Conservation (phyloP, 2,113 vertebrate species). For the Deroptyus accipitrinus region DNA sequence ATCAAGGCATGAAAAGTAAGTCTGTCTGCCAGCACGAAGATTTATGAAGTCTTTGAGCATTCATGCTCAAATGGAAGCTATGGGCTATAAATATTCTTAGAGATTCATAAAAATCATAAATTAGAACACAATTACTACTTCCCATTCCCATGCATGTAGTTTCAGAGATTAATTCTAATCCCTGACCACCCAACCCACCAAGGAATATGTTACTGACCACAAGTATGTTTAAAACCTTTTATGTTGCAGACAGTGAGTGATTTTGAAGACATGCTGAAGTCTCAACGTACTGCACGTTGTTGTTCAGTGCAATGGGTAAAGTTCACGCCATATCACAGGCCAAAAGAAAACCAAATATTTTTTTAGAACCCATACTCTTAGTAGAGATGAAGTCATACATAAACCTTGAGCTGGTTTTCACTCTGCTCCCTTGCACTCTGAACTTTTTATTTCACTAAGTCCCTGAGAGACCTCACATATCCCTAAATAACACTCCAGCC, state of each 20-base stretch:
- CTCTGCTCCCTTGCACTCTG: background rate
- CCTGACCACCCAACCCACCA: background rate
- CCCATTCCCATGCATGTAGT: background rate
- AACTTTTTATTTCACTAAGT: background rate
- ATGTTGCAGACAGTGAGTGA: background rate
- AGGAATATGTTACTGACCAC: background rate
- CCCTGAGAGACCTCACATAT: background rate
- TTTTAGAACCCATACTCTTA: background rate
- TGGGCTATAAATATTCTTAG: conserved; percentile 11
- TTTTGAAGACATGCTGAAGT: background rate
- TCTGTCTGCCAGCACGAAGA: background rate
- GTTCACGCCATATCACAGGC: background rate
- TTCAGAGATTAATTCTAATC: background rate
- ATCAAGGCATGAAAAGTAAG: conserved; percentile 29
- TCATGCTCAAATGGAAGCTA: background rate
- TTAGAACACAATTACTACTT: conserved; percentile 9
- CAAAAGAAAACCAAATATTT: background rate
- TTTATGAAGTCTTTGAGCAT: conserved; percentile 24
- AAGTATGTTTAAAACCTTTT: background rate
- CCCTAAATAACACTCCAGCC: background rate
- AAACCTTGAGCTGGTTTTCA: background rate
- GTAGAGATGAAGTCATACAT: background rate
- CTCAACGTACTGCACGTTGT: background rate
- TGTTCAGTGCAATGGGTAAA: background rate
- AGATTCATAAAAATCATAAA: background rate